Base-by-base conservation (phyloP, 2,113 vertebrate genomes). In the Rhinogobius similis region DNA sequence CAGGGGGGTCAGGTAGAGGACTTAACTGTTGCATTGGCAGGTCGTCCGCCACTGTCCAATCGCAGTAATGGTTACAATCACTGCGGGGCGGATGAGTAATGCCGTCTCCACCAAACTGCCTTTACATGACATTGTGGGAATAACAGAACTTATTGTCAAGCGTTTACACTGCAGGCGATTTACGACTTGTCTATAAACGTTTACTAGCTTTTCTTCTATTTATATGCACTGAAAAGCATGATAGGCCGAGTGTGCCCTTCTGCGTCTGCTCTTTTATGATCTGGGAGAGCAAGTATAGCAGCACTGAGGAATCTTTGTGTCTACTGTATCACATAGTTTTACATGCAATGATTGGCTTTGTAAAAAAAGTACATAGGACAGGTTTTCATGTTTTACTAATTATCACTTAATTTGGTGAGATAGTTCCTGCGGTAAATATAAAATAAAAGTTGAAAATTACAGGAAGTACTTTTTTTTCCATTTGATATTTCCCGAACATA, bases 151-250 rank as follows among this genome's bases (percentile, higher is more conserved):
- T 83, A 90, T 84, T 90, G 91, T 92, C 79, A 81, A 81, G 71
- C 50, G 70, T 94, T 94, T 91, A 79, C 79, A 87, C 86, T 88
- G 86, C 59, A 44, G 91, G 86, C 82, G 79, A 94, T 93, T 94
- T 91, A 93, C 72, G 70, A 86, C 69, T 52, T 6, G 75, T 82
- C 87, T 73, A 90, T 93, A 92, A 94, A 94, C 85, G 91, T 90
- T 94, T 94, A 91, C 93, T 93, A 93, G 89, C 88, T 90, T 88
- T 92, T 80, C 77, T 90, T 93, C 87, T 94, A 94, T 91, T 88
- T 93, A 94, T 87, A 89, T 88, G 89, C 89, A 88, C 83, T 92
- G 86, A 88, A 90, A 76, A 90, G 75, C 73, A 86, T 87, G 89
- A 92, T 77, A 78, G 84, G 72, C 74, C 72, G 81, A 88, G 84